Evolutionary conservation across 2,888 invertebrate species (phyloP).

Genomic region (Andricus curvator): DNA sequence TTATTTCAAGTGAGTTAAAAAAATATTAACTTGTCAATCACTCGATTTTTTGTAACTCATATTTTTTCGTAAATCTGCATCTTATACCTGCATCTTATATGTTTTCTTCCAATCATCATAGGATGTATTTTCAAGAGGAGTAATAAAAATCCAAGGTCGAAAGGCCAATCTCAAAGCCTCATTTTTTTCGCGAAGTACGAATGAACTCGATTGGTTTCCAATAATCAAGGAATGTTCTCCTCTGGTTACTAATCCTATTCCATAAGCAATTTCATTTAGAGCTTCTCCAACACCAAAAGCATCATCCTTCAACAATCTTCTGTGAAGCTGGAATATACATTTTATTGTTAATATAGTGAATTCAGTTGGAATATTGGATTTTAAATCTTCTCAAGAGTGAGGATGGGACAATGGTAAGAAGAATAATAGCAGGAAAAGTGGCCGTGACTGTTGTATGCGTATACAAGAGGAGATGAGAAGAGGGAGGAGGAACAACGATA

Average conservation of each 20-base stretch:
- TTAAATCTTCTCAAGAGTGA: not conserved
- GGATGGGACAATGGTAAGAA: too few species aligned
- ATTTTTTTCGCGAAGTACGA: conserved; percentile 1
- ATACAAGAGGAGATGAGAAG: too few species aligned
- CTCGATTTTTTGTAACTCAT: too few species aligned
- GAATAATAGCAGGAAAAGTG: too few species aligned
- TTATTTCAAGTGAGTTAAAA: too few species aligned
- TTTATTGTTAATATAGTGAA: not conserved
- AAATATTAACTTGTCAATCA: too few species aligned
- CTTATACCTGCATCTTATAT: too few species aligned
- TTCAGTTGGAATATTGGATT: not conserved
- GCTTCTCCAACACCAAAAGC: conserved; percentile 96
- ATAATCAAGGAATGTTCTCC: conserved; percentile 84
- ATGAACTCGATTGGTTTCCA: conserved; percentile 50
- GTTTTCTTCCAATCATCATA: conserved; percentile 17
- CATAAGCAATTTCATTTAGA: conserved; percentile 89
- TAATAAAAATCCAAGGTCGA: conserved; percentile 30
- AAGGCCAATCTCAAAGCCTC: conserved; percentile 1
- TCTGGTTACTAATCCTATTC: conserved; percentile 84
- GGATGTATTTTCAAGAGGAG: conserved; percentile 1
- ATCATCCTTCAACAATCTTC: conserved; percentile 92
- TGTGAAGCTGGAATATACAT: conserved; percentile 83
- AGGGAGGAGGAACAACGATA: too few species aligned
- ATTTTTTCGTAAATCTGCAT: too few species aligned
- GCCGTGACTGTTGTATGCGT: too few species aligned